These are phyloP conservation scores for Aricia agestis DNA, from an alignment of 1,140 invertebrate species.

Conservation along the genomic window DNA sequence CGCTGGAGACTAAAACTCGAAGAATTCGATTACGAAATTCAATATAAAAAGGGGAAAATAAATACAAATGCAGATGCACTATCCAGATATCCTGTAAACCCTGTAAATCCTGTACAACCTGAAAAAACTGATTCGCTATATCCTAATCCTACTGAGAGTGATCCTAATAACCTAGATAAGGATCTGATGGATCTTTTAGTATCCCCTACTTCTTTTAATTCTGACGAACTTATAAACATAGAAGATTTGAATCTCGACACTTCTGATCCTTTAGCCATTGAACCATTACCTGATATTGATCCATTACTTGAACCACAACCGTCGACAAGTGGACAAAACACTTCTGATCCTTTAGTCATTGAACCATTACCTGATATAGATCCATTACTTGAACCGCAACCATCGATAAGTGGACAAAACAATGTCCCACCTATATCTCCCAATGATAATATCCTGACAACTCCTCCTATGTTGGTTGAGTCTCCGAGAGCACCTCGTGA, in stretches of 20 bases:
- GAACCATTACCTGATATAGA: background rate
- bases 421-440: background rate
- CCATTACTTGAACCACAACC: background rate
- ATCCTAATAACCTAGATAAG: conserved; percentile 22
- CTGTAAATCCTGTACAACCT: conserved; percentile 2
- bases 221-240: conserved; percentile 4
- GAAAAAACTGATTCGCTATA: background rate
- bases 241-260: background rate
- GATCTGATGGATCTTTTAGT: conserved; percentile 32
- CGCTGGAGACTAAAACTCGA: conserved; percentile 13
- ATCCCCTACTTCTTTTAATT: conserved; percentile 23
- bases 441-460: background rate
- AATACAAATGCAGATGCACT: conserved; percentile 10
- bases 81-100: background rate
- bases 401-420: background rate
- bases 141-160: conserved; percentile 4
- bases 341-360: background rate
- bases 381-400: background rate
- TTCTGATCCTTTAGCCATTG: background rate
- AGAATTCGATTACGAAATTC: conserved; percentile 16
- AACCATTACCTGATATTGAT: background rate
- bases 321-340: background rate
- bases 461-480: background rate
- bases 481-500: background rate
- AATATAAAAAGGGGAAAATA: conserved; percentile 15